Conservation (phyloP, 2,797 vertebrate genomes). For the Malacoraja senta region DNA sequence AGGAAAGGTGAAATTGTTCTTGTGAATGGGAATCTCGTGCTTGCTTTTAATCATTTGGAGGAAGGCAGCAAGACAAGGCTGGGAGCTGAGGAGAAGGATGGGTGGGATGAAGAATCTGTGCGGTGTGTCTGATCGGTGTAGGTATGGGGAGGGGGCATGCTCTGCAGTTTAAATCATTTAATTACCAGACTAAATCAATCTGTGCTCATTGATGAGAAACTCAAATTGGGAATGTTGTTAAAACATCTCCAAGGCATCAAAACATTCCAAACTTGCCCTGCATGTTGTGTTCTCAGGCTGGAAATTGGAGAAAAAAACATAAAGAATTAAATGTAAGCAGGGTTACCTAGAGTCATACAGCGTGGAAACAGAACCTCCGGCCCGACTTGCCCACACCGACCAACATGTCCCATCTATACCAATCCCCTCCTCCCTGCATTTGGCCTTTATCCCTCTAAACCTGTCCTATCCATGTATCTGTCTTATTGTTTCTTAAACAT, state of each 20-base stretch:
- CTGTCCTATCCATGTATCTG: no score
- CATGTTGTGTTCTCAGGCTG: neutral
- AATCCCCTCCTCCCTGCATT: no score
- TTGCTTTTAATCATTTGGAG: neutral
- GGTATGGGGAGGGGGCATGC: neutral
- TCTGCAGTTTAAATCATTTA: neutral
- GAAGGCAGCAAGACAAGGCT: neutral
- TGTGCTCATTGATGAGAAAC: neutral
- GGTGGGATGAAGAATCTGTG: no score
- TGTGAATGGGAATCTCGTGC: neutral
- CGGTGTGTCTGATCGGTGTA: no score
- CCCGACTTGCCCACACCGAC: no score
- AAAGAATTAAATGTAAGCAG: neutral
- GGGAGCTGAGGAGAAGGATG: no score
- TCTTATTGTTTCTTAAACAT: no score
- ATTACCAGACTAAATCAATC: neutral
- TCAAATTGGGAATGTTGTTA: neutral
- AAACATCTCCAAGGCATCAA: neutral
- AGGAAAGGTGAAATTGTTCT: neutral
- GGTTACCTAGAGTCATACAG: neutral
- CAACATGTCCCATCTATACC: no score
- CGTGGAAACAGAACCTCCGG: no score
- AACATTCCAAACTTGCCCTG: neutral
- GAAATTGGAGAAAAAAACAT: neutral
- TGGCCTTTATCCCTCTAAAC: no score